phyloP scores from a whole-genome alignment of 2,113 vertebrate species.

The Ameiurus melas region DNA sequence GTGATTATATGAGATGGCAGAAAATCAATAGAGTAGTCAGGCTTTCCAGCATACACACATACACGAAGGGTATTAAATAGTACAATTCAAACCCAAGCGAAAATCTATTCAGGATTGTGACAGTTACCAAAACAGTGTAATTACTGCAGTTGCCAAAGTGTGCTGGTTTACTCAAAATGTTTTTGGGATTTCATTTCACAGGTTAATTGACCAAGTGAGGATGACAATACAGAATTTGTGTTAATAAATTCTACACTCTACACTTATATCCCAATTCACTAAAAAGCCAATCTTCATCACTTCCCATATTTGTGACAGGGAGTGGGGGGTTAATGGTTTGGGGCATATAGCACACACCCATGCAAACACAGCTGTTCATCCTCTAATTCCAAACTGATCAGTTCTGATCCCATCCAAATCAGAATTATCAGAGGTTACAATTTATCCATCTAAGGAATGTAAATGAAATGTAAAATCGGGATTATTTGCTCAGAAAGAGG shows the following conservation, averaged over 20 bases:
- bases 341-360: slow-evolving; percentile 8
- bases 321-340: too few species aligned
- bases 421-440: slow-evolving; percentile 58
- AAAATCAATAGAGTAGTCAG: slow-evolving; percentile 33
- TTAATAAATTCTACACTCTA: neutral
- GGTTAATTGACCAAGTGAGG: neutral
- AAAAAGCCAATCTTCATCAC: neutral
- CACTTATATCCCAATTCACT: neutral
- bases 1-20: slow-evolving; percentile 30
- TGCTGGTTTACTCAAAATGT: neutral
- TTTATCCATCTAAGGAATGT: slow-evolving; percentile 48
- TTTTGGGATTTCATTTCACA: neutral
- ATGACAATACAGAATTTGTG: neutral
- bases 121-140: slow-evolving; percentile 28
- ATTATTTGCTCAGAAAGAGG: slow-evolving; percentile 36
- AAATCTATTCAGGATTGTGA: slow-evolving; percentile 23
- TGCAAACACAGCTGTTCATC: slow-evolving; percentile 54
- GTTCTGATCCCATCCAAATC: slow-evolving; percentile 43
- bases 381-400: slow-evolving; percentile 51
- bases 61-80: slow-evolving; percentile 26
- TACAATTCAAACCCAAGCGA: slow-evolving; percentile 9
- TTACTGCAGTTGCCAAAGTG: slow-evolving; percentile 21
- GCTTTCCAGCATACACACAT: neutral
- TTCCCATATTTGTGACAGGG: slow-evolving; percentile 23
- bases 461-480: slow-evolving; percentile 54